phyloP scores from a whole-genome alignment of 30 jellyfish, hydroid and myxozoan genomes.

The Pelagia noctiluca region DNA sequence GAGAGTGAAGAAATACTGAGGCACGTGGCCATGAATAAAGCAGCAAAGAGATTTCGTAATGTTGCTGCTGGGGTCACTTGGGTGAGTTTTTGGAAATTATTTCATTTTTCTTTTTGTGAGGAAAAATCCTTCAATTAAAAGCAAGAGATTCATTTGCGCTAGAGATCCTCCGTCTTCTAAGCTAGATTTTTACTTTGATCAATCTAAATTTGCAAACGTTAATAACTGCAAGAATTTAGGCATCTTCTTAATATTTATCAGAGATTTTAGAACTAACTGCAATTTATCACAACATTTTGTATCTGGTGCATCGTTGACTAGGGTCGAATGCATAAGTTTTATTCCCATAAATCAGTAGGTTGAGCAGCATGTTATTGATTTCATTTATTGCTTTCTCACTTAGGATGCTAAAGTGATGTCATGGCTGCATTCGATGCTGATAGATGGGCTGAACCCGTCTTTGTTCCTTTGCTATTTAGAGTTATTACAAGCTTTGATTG shows the following conservation, averaged over 20 bases:
- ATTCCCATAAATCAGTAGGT: not conserved
- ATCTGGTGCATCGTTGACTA: not conserved
- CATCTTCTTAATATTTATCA: no score
- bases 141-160: no score
- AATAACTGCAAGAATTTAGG: no score
- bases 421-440: conserved; percentile 92
- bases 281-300: not conserved
- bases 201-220: no score
- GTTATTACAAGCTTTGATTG: conserved; percentile 78
- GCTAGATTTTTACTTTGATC: no score
- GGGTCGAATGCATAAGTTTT: not conserved
- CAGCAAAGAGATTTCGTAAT: conserved; percentile 84
- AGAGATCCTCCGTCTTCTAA: no score
- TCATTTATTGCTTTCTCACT: not conserved
- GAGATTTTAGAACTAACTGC: no score
- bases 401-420: conserved; percentile 85
- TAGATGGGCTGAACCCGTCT: conserved; percentile 88
- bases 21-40: conserved; percentile 83
- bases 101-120: no score
- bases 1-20: conserved; percentile 90
- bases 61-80: conserved; percentile 82
- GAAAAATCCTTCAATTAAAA: no score
- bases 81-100: conserved; percentile 77
- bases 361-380: not conserved
- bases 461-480: conserved; percentile 92